Conservation (phyloP, 2,888 invertebrate genomes). For the Molorchus minor region DNA sequence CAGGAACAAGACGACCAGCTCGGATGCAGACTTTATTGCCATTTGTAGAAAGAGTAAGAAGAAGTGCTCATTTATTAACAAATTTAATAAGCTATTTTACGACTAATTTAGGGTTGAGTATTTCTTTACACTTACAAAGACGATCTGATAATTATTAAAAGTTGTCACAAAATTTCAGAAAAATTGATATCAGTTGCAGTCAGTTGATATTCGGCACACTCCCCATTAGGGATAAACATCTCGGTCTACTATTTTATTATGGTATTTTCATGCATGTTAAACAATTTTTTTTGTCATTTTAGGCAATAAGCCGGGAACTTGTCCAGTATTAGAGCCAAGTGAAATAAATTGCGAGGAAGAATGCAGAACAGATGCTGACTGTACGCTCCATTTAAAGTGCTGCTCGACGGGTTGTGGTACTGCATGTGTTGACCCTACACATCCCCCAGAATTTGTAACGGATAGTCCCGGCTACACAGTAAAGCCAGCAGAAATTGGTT, state of each 20-base stretch:
- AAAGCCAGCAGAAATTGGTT: constrained; percentile 49
- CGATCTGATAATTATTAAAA: too few relatives aligned
- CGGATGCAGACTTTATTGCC: constrained; percentile 65
- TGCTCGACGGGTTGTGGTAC: constrained; percentile 82
- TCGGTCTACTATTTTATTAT: too few relatives aligned
- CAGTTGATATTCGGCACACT: too few relatives aligned
- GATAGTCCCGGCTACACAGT: constrained; percentile 60
- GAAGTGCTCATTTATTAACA: too few relatives aligned
- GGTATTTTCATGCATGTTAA: too few relatives aligned
- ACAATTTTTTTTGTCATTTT: constrained; percentile 26
- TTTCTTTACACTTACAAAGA: too few relatives aligned
- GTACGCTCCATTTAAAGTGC: constrained; percentile 81
- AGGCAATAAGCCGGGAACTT: constrained; percentile 77
- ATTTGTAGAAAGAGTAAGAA: constrained; percentile 74
- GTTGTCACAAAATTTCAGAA: too few relatives aligned
- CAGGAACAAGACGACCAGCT: constrained; percentile 53
- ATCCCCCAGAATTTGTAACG: constrained; percentile 55
- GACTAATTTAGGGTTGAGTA: too few relatives aligned
- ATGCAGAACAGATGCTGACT: constrained; percentile 85
- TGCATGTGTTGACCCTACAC: constrained; percentile 71
- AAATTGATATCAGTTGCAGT: too few relatives aligned
- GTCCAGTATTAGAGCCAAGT: constrained; percentile 67
- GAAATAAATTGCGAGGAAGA: constrained; percentile 71
- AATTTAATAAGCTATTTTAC: too few relatives aligned
- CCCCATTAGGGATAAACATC: too few relatives aligned